Conservation (phyloP, 2,797 vertebrate genomes). For the Microcaecilia unicolor region DNA sequence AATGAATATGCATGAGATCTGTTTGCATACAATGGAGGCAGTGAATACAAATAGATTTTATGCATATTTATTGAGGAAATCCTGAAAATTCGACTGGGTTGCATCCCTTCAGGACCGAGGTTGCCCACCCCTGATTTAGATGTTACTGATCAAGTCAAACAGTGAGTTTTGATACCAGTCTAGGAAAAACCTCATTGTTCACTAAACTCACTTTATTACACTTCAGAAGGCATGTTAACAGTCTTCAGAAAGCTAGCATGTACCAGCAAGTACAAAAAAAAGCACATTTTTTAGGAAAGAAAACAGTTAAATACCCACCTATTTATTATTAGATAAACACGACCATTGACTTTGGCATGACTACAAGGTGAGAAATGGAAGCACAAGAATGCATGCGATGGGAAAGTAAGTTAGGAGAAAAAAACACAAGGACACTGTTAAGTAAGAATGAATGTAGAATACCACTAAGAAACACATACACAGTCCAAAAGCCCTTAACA, state of each 20-base stretch:
- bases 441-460: conserved; percentile 21
- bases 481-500: neutral
- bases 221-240: neutral
- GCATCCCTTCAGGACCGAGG: too few species aligned
- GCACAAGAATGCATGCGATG: conserved; percentile 32
- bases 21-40: too few species aligned
- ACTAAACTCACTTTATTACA: too few species aligned
- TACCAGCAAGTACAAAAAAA: conserved; percentile 3
- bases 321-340: conserved; percentile 97
- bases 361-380: conserved; percentile 63
- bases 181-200: too few species aligned
- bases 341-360: conserved; percentile 95
- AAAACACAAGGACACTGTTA: conserved; percentile 50
- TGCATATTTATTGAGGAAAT: too few species aligned
- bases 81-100: too few species aligned
- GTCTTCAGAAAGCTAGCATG: neutral
- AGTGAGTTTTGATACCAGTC: too few species aligned
- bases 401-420: conserved; percentile 48
- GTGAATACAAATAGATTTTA: too few species aligned
- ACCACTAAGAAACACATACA: conserved; percentile 4
- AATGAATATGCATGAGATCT: too few species aligned
- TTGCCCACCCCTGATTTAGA: too few species aligned
- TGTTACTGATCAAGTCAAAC: too few species aligned
- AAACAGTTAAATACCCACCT: conserved; percentile 82
- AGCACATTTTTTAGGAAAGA: conserved; percentile 5